phyloP scores from a whole-genome alignment of 2,888 invertebrate genomes.

The Conus canariensis region DNA sequence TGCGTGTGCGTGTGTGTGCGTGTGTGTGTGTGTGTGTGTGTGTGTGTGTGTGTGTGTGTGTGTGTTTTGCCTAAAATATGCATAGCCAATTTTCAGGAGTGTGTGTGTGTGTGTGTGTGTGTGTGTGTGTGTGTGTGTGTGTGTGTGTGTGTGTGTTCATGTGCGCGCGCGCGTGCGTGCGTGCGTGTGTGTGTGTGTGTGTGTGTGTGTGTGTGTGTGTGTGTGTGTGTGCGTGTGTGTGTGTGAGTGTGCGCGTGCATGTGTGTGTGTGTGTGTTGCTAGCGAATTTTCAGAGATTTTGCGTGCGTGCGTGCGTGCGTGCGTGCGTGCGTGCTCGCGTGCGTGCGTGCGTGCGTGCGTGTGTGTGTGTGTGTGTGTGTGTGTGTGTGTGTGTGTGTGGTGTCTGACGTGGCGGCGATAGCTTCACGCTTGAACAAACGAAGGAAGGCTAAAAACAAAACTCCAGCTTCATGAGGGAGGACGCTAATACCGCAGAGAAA shows the following conservation, averaged over 20 bases:
- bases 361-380: no score
- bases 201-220: neutral
- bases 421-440: no score
- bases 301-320: neutral
- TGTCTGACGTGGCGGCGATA: no score
- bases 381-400: no score
- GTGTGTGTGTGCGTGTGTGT: neutral
- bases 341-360: neutral
- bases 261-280: no score
- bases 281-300: no score
- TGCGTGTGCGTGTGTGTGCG: neutral
- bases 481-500: no score
- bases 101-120: neutral
- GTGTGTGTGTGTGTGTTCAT: neutral
- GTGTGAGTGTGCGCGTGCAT: neutral
- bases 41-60: neutral
- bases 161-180: neutral
- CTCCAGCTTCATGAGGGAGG: no score
- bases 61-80: neutral
- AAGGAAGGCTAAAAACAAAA: no score
- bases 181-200: slow-evolving; percentile 1
- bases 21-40: neutral
- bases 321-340: neutral
- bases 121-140: neutral
- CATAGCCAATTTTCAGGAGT: neutral